These are phyloP conservation scores for Manis javanica DNA, from an alignment of 2,797 vertebrate species.

Conservation along the genomic window DNA sequence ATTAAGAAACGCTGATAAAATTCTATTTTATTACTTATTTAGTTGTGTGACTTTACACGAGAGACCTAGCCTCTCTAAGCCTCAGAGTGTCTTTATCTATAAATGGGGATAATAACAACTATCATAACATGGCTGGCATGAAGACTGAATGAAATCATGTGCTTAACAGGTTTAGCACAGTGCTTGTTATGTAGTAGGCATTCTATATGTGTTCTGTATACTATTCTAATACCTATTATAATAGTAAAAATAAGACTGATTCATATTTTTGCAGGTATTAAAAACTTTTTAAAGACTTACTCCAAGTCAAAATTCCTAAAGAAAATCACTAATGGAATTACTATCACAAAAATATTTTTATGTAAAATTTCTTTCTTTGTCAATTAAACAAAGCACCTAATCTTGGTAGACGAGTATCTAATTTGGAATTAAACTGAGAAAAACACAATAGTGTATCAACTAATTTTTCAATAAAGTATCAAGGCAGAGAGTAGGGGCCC, in stretches of 20 bases:
- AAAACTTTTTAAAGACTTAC: constrained; percentile 19
- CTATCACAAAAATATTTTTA: constrained; percentile 18
- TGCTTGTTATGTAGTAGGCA: not conserved
- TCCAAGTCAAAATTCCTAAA: constrained; percentile 47
- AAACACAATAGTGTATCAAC: not conserved
- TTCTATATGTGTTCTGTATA: not conserved
- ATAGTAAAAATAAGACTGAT: not conserved
- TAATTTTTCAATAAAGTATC: constrained; percentile 44
- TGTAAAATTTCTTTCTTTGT: constrained; percentile 38
- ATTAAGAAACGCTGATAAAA: constrained; percentile 20
- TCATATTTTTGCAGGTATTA: constrained; percentile 35
- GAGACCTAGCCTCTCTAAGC: not conserved
- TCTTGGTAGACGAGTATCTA: not conserved
- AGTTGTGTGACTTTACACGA: constrained; percentile 6
- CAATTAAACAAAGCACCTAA: constrained; percentile 53
- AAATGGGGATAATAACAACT: not conserved
- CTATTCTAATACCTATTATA: not conserved
- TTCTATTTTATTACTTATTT: not conserved
- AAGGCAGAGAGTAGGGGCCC: not conserved
- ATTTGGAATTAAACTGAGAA: constrained; percentile 44
- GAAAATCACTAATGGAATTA: constrained; percentile 33
- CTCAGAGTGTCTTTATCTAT: not conserved
- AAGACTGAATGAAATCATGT: not conserved
- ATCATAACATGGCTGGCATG: not conserved
- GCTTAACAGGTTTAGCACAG: not conserved